Conservation (phyloP, 2,797 vertebrate genomes). For the Cephalopachus bancanus region DNA sequence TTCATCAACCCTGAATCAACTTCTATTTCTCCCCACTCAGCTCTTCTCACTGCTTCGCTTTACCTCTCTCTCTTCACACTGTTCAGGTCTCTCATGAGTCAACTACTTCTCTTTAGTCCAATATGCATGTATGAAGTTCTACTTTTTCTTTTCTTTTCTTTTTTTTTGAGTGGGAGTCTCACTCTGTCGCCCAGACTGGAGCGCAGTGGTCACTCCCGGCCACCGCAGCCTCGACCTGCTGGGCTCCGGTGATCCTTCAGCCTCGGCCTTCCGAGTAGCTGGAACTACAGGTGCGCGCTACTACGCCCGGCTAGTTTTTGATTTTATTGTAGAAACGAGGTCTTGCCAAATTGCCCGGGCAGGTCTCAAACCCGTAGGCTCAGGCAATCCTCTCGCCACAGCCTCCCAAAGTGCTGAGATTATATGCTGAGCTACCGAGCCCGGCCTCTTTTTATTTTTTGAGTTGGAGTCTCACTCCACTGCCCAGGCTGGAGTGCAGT, state of each 20-base stretch:
- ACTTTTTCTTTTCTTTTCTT: neutral
- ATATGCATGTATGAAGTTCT: neutral
- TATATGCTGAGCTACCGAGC: neutral
- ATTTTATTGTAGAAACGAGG: neutral
- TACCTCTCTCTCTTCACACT: neutral
- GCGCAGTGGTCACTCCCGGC: neutral
- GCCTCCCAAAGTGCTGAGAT: neutral
- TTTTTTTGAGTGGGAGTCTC: neutral
- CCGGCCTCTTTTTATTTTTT: neutral
- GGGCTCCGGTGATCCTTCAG: neutral
- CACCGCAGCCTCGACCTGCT: neutral
- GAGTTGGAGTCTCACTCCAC: no score
- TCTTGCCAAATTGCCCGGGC: neutral
- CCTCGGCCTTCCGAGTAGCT: neutral
- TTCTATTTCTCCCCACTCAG: constrained; percentile 31
- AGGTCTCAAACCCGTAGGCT: neutral
- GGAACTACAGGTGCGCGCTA: neutral
- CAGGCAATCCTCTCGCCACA: neutral
- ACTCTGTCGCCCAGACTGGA: neutral
- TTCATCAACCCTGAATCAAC: constrained; percentile 2
- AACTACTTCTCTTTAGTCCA: constrained; percentile 9
- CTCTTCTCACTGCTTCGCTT: neutral
- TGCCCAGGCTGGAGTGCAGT: neutral
- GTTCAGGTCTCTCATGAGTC: neutral
- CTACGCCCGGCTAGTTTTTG: neutral